A percentile compares a stretch with the other conserved stretches of the same genome.
These are phyloP conservation scores for Leptoclinus maculatus DNA, from an alignment of 2,797 vertebrate genomes.

Conservation along the genomic window DNA sequence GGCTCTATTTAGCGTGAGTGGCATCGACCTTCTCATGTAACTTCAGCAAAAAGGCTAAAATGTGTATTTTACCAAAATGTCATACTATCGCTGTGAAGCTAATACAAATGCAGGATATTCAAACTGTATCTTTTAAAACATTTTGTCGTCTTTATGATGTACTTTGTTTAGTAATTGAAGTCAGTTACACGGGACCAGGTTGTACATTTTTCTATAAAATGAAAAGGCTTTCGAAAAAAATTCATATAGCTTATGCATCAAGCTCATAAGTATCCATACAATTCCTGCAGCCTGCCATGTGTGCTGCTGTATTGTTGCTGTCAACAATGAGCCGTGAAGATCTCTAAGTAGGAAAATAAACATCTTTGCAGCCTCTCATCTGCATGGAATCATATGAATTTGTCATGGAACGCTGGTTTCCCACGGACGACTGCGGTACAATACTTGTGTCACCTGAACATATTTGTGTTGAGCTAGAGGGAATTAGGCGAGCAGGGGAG, in stretches of 20 bases:
- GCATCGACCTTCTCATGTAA: background rate
- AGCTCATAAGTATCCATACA: background rate
- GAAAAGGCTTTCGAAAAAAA: background rate
- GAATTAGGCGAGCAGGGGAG: slow-evolving; percentile 28
- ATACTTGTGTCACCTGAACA: slow-evolving; percentile 37
- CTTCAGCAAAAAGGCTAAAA: background rate
- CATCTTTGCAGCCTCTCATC: slow-evolving; percentile 32
- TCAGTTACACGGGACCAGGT: background rate
- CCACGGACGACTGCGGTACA: background rate
- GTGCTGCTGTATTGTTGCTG: background rate
- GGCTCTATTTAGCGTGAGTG: background rate
- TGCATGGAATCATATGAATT: slow-evolving; percentile 34
- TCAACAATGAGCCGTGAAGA: slow-evolving; percentile 17
- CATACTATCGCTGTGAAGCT: slow-evolving; percentile 4
- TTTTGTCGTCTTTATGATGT: slow-evolving; percentile 2
- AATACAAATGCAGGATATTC: background rate
- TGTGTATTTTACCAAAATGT: background rate
- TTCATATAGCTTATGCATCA: background rate
- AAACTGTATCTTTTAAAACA: background rate
- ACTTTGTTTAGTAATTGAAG: background rate
- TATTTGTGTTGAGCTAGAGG: slow-evolving; percentile 24
- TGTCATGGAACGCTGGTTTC: slow-evolving; percentile 44
- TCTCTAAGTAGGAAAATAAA: slow-evolving; percentile 37
- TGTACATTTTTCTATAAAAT: slow-evolving; percentile 7
- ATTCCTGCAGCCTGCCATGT: background rate